phyloP scores from a whole-genome alignment of 1,140 invertebrate genomes.

The Heliothis virescens region DNA sequence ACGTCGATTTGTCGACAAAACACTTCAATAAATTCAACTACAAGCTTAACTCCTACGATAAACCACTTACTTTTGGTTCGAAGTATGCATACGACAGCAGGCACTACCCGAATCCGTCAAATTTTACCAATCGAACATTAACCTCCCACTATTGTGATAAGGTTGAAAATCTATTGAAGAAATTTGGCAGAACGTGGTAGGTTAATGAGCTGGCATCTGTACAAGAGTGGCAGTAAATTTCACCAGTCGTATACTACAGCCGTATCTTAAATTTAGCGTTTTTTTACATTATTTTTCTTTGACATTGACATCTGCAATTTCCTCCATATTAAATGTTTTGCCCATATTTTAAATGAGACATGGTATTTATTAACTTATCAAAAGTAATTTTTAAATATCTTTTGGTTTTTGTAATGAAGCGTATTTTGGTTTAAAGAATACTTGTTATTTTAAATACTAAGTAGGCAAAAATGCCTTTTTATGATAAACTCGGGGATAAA shows the following conservation, averaged over 20 bases:
- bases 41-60: neutral
- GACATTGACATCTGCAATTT: conserved; percentile 8
- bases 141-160: too few species aligned
- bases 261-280: neutral
- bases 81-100: neutral
- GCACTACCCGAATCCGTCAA: too few species aligned
- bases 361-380: conserved; percentile 26
- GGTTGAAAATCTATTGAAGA: too few species aligned
- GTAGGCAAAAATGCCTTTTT: too few species aligned
- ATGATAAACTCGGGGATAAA: too few species aligned
- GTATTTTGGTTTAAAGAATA: neutral
- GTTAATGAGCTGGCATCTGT: too few species aligned
- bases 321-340: conserved; percentile 17
- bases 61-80: neutral
- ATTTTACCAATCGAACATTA: too few species aligned
- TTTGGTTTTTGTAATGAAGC: neutral
- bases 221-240: conserved; percentile 6
- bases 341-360: conserved; percentile 9
- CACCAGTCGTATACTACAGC: conserved; percentile 3
- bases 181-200: too few species aligned
- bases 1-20: conserved; percentile 16
- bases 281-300: conserved; percentile 11
- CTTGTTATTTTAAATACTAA: too few species aligned
- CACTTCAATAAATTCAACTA: conserved; percentile 7
- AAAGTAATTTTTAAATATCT: conserved; percentile 6